These are phyloP conservation scores for Anguilla pacifica DNA, from an alignment of 2,797 vertebrate genomes.

Conservation along the genomic window DNA sequence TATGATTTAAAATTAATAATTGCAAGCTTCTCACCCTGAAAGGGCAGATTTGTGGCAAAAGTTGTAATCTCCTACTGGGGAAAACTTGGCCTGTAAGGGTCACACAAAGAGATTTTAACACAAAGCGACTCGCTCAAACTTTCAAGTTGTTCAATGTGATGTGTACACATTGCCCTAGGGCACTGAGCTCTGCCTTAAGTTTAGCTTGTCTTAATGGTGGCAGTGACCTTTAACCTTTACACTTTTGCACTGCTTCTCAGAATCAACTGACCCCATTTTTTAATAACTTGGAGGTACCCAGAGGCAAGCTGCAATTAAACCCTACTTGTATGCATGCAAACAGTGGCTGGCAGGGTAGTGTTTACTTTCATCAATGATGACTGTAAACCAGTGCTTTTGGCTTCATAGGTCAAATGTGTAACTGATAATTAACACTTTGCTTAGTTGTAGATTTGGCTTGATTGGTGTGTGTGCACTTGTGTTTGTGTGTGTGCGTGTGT, in stretches of 20 bases:
- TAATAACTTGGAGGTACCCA: background rate
- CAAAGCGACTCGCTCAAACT: background rate
- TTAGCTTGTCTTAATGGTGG: background rate
- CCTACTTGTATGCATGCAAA: background rate
- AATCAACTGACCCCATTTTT: background rate
- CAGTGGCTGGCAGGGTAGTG: background rate
- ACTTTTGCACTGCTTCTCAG: constrained; percentile 1
- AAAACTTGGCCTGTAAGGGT: background rate
- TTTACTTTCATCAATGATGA: background rate
- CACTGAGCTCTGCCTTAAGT: constrained; percentile 1
- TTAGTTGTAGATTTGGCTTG: background rate
- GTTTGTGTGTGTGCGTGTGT: too few species aligned
- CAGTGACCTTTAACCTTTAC: background rate
- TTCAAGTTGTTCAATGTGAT: constrained; percentile 5
- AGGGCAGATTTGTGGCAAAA: background rate
- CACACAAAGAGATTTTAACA: background rate
- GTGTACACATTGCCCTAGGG: background rate
- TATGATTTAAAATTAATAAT: constrained; percentile 12
- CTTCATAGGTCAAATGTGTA: background rate
- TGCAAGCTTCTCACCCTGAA: background rate
- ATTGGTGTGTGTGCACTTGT: background rate
- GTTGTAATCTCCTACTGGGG: background rate
- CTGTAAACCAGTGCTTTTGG: background rate
- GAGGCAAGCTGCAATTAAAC: background rate
- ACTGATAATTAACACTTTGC: background rate